phyloP scores from a whole-genome alignment of 2,113 vertebrate genomes.

The Takifugu bimaculatus region DNA sequence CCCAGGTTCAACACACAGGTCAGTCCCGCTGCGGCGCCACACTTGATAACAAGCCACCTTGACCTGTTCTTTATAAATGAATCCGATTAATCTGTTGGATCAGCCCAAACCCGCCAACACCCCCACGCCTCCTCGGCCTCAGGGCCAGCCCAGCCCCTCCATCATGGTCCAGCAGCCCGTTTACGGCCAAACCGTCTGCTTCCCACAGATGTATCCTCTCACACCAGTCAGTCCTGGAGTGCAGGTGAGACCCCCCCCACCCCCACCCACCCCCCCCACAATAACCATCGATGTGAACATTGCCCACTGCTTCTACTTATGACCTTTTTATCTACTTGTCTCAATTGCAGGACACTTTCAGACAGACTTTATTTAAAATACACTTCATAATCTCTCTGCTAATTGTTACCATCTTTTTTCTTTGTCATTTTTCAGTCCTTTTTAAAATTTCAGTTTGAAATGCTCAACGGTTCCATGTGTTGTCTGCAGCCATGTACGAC shows the following conservation, averaged over 20 bases:
- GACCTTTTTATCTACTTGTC: not conserved
- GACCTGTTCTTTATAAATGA: not conserved
- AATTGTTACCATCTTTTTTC: not conserved
- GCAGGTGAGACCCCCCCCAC: constrained; percentile 78
- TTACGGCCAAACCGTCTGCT: constrained; percentile 93
- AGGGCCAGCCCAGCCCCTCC: constrained; percentile 96
- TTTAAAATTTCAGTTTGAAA: not conserved
- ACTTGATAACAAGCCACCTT: not conserved
- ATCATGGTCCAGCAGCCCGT: constrained; percentile 95
- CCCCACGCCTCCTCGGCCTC: constrained; percentile 92
- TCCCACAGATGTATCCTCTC: constrained; percentile 97
- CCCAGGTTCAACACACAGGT: constrained; percentile 92
- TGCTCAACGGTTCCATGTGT: not conserved
- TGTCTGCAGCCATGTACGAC: not conserved
- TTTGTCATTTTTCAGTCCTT: not conserved
- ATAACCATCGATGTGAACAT: not conserved
- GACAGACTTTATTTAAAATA: not conserved
- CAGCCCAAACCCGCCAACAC: constrained; percentile 97
- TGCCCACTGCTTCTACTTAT: constrained; percentile 1
- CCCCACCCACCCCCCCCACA: constrained; percentile 2
- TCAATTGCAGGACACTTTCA: not conserved
- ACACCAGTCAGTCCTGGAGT: constrained; percentile 94
- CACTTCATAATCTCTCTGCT: too few relatives aligned
- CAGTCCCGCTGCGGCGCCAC: constrained; percentile 30
- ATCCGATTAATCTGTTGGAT: not conserved